Evolutionary conservation across 2,113 vertebrate species (phyloP).

Genomic region (Speoplatyrhinus poulsoni): DNA sequence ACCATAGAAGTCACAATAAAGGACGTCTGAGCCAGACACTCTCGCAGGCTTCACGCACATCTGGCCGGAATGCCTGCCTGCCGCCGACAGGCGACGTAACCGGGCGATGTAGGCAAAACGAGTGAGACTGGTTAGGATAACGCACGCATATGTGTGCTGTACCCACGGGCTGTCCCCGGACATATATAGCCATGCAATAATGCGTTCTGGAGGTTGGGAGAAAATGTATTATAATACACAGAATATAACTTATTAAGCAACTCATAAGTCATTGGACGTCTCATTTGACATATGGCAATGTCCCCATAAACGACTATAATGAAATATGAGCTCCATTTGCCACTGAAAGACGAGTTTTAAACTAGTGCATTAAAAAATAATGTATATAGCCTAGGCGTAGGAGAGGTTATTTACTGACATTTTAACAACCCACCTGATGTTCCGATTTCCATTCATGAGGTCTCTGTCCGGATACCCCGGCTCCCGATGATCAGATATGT

Average conservation of each 20-base stretch:
- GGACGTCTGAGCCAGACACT: slow-evolving; percentile 8
- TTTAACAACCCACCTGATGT: slow-evolving; percentile 81
- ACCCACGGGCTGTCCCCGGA: not conserved
- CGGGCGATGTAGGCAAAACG: slow-evolving; percentile 27
- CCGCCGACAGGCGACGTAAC: slow-evolving; percentile 41
- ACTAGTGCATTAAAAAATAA: too few relatives aligned
- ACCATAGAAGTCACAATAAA: too few relatives aligned
- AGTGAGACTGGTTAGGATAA: slow-evolving; percentile 35
- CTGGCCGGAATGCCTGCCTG: slow-evolving; percentile 59
- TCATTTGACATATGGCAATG: too few relatives aligned
- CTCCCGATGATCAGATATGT: slow-evolving; percentile 45
- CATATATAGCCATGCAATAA: not conserved
- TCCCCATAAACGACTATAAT: too few relatives aligned
- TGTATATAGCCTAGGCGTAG: too few relatives aligned
- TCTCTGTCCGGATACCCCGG: slow-evolving; percentile 80
- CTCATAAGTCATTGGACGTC: not conserved
- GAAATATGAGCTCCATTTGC: too few relatives aligned
- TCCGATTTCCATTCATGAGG: slow-evolving; percentile 99
- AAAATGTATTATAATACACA: not conserved
- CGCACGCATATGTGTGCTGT: not conserved
- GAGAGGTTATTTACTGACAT: not conserved
- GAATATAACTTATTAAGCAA: not conserved
- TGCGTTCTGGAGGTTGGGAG: not conserved
- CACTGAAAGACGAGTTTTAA: too few relatives aligned
- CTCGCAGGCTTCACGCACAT: slow-evolving; percentile 49